Conservation (phyloP, 1,140 invertebrate species). For the Sipha flava region DNA sequence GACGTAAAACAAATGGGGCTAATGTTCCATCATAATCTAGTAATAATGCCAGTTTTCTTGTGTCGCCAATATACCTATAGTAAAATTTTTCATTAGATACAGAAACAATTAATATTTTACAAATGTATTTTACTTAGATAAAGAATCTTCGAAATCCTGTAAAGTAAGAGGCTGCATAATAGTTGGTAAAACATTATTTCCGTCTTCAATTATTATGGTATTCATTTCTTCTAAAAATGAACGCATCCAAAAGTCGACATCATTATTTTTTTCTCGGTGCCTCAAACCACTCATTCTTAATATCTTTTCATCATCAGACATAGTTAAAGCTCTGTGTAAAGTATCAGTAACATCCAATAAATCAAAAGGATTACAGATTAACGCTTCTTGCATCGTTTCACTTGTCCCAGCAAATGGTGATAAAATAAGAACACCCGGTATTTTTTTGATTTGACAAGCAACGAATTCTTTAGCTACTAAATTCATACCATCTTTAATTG, state of each 20-base stretch:
- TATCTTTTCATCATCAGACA: slow-evolving; percentile 79
- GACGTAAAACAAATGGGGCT: slow-evolving; percentile 79
- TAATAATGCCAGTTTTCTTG: slow-evolving; percentile 72
- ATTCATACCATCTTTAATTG: slow-evolving; percentile 84
- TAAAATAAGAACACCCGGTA: slow-evolving; percentile 76
- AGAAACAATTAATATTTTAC: not conserved
- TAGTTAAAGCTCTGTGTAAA: slow-evolving; percentile 73
- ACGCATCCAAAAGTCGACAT: slow-evolving; percentile 83
- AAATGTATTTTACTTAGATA: slow-evolving; percentile 57
- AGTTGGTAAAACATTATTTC: slow-evolving; percentile 68
- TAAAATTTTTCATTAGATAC: slow-evolving; percentile 2
- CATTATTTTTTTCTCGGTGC: slow-evolving; percentile 66
- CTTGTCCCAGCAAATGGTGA: slow-evolving; percentile 84
- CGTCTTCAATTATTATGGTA: slow-evolving; percentile 60
- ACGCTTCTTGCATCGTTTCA: slow-evolving; percentile 82
- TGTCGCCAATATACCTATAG: slow-evolving; percentile 70
- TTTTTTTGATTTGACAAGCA: slow-evolving; percentile 78
- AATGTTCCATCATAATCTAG: slow-evolving; percentile 85
- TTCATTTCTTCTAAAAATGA: slow-evolving; percentile 79
- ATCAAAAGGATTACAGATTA: slow-evolving; percentile 85
- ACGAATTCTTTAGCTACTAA: slow-evolving; percentile 88
- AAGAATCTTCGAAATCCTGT: slow-evolving; percentile 78
- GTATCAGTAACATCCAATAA: slow-evolving; percentile 77
- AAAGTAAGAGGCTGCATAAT: slow-evolving; percentile 77
- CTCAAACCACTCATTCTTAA: slow-evolving; percentile 77